phyloP scores from a whole-genome alignment of 2,888 invertebrate genomes.

The Tachina fera region DNA sequence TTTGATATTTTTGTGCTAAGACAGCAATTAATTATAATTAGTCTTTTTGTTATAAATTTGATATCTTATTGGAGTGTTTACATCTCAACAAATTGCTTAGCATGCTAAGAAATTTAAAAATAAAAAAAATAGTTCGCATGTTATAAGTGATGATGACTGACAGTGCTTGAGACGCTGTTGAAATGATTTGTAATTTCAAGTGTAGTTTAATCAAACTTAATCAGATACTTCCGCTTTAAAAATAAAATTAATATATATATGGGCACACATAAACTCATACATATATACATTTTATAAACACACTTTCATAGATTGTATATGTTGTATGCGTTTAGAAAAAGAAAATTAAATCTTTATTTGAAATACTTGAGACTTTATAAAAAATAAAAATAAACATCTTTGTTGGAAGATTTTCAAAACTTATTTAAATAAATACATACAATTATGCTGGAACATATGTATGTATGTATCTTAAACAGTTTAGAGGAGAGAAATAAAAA shows the following conservation, averaged over 20 bases:
- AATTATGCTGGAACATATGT: no score
- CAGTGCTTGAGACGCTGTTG: conserved; percentile 15
- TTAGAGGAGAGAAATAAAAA: no score
- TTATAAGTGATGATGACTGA: conserved; percentile 30
- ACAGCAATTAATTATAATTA: no score
- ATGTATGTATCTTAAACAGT: no score
- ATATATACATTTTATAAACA: not conserved
- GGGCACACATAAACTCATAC: not conserved
- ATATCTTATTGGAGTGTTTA: conserved; percentile 15
- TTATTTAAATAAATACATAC: no score
- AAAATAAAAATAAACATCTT: not conserved
- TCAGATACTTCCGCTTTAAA: conserved; percentile 40
- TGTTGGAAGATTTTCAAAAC: no score
- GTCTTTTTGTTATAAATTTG: not conserved
- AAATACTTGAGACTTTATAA: not conserved
- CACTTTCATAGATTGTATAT: not conserved
- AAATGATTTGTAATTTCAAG: conserved; percentile 22
- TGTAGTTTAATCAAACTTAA: conserved; percentile 60
- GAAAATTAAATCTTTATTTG: not conserved
- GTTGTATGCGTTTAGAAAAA: not conserved
- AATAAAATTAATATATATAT: no score
- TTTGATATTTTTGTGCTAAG: no score
- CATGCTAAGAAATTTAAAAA: conserved; percentile 18
- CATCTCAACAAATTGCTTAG: conserved; percentile 15
- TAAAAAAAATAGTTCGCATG: conserved; percentile 33